Evolutionary conservation across 2,888 invertebrate genomes (phyloP).

Genomic region (Scaptomyza flava): DNA sequence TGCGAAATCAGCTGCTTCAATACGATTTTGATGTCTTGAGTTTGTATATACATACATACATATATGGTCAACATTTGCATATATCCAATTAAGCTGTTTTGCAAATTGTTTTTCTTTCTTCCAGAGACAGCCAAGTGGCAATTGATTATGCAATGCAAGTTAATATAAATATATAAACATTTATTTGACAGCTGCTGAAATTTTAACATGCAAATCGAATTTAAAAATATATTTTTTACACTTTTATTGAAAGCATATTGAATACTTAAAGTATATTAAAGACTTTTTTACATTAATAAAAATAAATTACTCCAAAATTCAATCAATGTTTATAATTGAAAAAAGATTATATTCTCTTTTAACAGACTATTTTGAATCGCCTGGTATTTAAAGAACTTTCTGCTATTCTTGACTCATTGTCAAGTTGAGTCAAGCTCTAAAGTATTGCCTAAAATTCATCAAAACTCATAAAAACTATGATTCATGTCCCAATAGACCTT

Average conservation of each 20-base stretch:
- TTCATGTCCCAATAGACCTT: constrained; percentile 15
- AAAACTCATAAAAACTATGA: constrained; percentile 18
- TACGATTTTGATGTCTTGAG: constrained; percentile 70
- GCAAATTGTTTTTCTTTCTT: constrained; percentile 31
- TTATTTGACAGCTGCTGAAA: constrained; percentile 27
- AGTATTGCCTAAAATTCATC: background rate
- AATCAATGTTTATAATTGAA: too few relatives aligned
- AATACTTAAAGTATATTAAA: background rate
- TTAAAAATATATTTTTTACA: background rate
- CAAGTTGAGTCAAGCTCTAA: background rate
- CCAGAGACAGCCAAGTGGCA: constrained; percentile 32
- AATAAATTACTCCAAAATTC: too few relatives aligned
- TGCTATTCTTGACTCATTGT: too few relatives aligned
- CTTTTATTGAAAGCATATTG: background rate
- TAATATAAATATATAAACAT: constrained; percentile 4
- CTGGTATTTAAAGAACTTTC: too few relatives aligned
- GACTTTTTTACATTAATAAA: too few relatives aligned
- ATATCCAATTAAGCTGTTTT: constrained; percentile 49
- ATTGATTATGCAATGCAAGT: constrained; percentile 29
- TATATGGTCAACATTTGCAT: constrained; percentile 45
- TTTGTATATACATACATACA: constrained; percentile 8
- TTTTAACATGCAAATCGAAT: constrained; percentile 6
- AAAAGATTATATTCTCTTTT: too few relatives aligned
- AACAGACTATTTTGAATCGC: too few relatives aligned
- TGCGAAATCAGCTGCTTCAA: constrained; percentile 28